These are phyloP conservation scores for Diglossa cyanea DNA, from an alignment of 2,797 vertebrate species.

Conservation along the genomic window DNA sequence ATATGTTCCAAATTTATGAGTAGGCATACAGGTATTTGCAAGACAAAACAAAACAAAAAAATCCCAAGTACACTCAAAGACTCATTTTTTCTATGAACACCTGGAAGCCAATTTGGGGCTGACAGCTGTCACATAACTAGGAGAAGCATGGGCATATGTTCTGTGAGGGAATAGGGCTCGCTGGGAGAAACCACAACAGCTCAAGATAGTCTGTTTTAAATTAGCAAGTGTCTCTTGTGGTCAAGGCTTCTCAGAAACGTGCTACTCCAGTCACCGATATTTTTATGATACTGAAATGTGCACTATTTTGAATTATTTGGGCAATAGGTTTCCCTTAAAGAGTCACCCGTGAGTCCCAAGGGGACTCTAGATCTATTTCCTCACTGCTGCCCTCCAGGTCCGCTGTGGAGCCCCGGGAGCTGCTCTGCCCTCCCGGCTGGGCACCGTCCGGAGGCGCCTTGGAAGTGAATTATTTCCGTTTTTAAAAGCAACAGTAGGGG, in stretches of 20 bases:
- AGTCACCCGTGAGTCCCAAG: background rate
- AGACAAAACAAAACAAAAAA: background rate
- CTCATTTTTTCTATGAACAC: background rate
- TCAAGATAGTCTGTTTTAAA: background rate
- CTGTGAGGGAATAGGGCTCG: background rate
- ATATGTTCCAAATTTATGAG: background rate
- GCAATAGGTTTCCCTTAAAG: background rate
- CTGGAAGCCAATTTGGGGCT: background rate
- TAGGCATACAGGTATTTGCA: background rate
- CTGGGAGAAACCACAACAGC: background rate
- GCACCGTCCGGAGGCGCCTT: rapidly evolving
- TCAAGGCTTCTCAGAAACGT: background rate
- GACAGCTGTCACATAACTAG: background rate
- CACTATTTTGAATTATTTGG: background rate
- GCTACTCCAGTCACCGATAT: background rate
- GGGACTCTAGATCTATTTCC: background rate
- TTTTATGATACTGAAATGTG: background rate
- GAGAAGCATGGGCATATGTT: background rate
- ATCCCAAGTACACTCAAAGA: background rate
- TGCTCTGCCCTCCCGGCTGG: background rate
- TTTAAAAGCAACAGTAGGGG: background rate
- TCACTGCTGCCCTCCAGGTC: background rate
- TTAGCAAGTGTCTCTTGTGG: background rate
- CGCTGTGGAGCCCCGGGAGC: background rate
- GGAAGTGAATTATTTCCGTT: background rate